Percentiles rank a stretch among this genome's conserved stretches.
phyloP scores from a whole-genome alignment of 2,797 vertebrate species.

The Gallinago nigripennis region DNA sequence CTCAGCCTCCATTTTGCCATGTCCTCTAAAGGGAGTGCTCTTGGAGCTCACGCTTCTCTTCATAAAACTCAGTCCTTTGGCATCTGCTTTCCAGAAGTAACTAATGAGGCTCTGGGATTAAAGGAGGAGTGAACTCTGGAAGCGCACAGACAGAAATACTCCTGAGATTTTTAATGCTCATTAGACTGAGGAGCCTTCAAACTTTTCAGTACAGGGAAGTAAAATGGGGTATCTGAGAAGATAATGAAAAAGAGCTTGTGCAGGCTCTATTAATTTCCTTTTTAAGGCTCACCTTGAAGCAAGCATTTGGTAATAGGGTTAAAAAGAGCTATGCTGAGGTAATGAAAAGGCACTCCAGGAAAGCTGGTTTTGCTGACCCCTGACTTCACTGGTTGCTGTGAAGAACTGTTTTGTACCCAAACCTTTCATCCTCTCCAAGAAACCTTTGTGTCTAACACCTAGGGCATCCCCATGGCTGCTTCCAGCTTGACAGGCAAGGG shows the following conservation, averaged over 20 bases:
- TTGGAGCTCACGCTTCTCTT: neutral
- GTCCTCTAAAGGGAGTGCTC: neutral
- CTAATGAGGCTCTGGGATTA: constrained; percentile 44
- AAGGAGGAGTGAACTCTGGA: constrained; percentile 16
- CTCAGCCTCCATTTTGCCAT: neutral
- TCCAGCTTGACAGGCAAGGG: neutral
- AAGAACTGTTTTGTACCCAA: neutral
- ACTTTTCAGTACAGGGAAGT: neutral
- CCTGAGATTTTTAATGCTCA: constrained; percentile 54
- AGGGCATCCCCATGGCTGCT: neutral
- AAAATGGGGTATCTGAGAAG: constrained; percentile 40
- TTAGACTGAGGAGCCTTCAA: constrained; percentile 47
- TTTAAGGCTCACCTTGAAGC: neutral
- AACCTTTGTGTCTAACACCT: neutral
- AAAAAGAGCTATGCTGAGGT: neutral
- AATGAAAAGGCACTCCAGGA: neutral
- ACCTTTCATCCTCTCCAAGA: neutral
- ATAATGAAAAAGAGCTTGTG: neutral
- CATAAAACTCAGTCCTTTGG: neutral
- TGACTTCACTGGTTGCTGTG: neutral
- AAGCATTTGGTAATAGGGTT: neutral
- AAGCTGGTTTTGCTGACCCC: neutral
- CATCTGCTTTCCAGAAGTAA: neutral
- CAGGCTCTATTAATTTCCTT: neutral
- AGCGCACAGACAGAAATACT: constrained; percentile 2